A percentile compares a stretch with the other conserved stretches of the same genome.
Evolutionary conservation across 2,797 vertebrate species (phyloP).

Genomic region (Echeneis naucrates): DNA sequence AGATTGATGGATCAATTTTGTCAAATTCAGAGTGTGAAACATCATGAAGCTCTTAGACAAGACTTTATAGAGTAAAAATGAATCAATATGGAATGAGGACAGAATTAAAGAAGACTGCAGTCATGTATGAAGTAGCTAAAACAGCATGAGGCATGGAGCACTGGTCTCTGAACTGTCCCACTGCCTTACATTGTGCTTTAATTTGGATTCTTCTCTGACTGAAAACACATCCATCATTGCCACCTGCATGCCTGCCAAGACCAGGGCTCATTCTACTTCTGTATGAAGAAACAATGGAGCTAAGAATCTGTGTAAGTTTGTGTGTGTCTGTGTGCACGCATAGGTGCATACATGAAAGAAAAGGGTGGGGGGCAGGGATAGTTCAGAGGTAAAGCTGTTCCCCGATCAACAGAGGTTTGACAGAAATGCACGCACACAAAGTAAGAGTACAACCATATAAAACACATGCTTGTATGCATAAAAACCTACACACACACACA

Average conservation of each 20-base stretch:
- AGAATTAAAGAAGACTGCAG: constrained; percentile 7
- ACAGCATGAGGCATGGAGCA: constrained; percentile 2
- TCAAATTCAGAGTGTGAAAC: constrained; percentile 5
- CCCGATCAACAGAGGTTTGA: constrained; percentile 55
- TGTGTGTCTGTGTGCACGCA: neutral
- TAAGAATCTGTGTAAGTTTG: constrained; percentile 3
- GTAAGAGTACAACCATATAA: constrained; percentile 17
- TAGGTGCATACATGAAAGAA: constrained; percentile 5
- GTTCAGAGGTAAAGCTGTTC: constrained; percentile 48
- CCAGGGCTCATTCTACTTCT: constrained; percentile 17
- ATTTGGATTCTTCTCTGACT: constrained; percentile 35
- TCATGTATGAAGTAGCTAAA: constrained; percentile 3
- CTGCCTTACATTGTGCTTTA: constrained; percentile 8
- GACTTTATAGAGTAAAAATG: neutral
- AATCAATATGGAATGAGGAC: neutral
- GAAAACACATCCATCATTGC: constrained; percentile 39
- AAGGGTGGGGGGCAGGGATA: constrained; percentile 21
- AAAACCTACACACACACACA: constrained; percentile 7
- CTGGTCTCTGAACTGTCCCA: constrained; percentile 19
- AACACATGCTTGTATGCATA: constrained; percentile 5
- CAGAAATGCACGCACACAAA: constrained; percentile 31
- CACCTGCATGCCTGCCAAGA: constrained; percentile 28
- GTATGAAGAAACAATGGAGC: constrained; percentile 35
- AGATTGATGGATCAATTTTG: constrained; percentile 4
- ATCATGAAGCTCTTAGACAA: neutral